These are phyloP conservation scores for Drosophila longiperda DNA, from an alignment of 2,888 invertebrate species.

Conservation along the genomic window DNA sequence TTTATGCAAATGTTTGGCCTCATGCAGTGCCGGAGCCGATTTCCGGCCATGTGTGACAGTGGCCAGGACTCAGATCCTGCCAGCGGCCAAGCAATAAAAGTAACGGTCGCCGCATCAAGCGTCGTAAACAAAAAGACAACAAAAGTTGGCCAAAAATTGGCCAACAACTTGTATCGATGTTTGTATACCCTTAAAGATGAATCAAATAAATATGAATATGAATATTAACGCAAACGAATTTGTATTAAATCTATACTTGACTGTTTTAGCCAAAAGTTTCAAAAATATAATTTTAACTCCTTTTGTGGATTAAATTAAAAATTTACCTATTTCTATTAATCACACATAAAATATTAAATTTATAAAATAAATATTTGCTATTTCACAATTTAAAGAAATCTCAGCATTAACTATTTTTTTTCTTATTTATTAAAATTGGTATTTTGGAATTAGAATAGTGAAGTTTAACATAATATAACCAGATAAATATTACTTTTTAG, in stretches of 20 bases:
- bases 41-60: conserved; percentile 79
- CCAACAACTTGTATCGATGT: conserved; percentile 6
- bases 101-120: conserved; percentile 48
- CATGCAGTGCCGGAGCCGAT: conserved; percentile 75
- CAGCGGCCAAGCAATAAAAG: conserved; percentile 65
- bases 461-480: background rate
- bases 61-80: conserved; percentile 38
- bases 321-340: background rate
- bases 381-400: background rate
- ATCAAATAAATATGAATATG: background rate
- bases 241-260: background rate
- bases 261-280: background rate
- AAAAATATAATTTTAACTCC: background rate
- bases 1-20: conserved; percentile 79
- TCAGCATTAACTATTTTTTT: background rate
- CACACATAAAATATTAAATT: background rate
- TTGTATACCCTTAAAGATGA: conserved; percentile 16
- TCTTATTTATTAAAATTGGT: background rate
- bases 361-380: background rate
- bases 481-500: background rate
- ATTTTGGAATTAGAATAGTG: background rate
- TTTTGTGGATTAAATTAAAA: background rate
- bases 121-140: conserved; percentile 52
- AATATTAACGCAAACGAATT: background rate
- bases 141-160: too few species aligned